Base-by-base conservation (phyloP, 2,888 invertebrate genomes). In the Archips crataeganus region DNA sequence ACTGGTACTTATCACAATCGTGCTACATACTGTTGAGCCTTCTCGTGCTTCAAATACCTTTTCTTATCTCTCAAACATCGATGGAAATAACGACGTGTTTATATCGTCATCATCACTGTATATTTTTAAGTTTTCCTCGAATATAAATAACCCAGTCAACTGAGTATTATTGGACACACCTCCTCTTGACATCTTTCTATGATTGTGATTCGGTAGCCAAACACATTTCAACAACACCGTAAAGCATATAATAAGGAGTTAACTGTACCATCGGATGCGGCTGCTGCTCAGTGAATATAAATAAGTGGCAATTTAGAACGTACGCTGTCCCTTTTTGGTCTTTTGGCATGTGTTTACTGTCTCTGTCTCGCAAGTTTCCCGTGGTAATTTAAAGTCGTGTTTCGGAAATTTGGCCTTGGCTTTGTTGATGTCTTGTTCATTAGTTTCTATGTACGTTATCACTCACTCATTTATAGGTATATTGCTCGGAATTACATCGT, bases 361-460 rank as follows among this genome's bases (percentile, higher is more conserved):
- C 69, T 74, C 64, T 15, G 15, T 51, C 60, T 49, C 13, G 4
- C 68, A 47, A 32, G 62, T 42, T 70, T 74, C 45, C 60, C 68
- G 60, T 73, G 32, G 4, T 9, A 5, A 36, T 11, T 34, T 70
- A 23, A 23, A 47, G 51, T 15, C 36, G 45, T 70, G 59, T 67
- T 75, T 78, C 75, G 74, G 77, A 75, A 69, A 76, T 76, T 75
- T 79, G 80, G 70, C 79, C 80, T 77, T 79, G 80, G 77, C 75
- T 71, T 76, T 75, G 67, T 68, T 47, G 70, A 32, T 15, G 47
- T 36, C 47, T 63, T 39, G 42, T 13, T 11, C 23, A n/a, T 23
- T 49, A 23, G n/a, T 57, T 57, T 57, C 10, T 51, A 51, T 11
- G 3, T n/a, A 10, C 9, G 45, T n/a, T 3, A 13, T 3, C n/a